Conservation (phyloP, 1,140 invertebrate genomes). For the Yoshiicerus persimilis region DNA sequence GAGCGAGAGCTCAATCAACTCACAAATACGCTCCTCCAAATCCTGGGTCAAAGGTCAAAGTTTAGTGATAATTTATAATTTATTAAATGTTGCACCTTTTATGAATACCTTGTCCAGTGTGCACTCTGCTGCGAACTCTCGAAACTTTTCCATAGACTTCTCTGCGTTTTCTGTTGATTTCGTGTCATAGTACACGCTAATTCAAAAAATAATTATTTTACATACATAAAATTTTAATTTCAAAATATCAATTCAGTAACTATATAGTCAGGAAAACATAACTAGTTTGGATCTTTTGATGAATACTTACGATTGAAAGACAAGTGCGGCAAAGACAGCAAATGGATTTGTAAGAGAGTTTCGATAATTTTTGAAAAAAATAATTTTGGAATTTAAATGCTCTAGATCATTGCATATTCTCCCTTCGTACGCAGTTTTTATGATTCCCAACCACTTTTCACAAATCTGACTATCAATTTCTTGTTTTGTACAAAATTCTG, state of each 20-base stretch:
- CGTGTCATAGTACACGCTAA: conserved; percentile 51
- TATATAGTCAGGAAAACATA: too few species aligned
- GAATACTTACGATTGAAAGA: conserved; percentile 61
- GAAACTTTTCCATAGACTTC: conserved; percentile 50
- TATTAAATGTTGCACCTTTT: neutral
- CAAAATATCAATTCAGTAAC: neutral
- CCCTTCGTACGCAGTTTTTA: conserved; percentile 48
- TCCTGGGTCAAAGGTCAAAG: conserved; percentile 42
- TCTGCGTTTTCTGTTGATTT: conserved; percentile 51
- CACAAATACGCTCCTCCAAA: conserved; percentile 57
- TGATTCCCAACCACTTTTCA: conserved; percentile 51
- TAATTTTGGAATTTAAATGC: conserved; percentile 57
- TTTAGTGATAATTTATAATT: neutral
- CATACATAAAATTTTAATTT: neutral
- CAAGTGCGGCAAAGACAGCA: conserved; percentile 58
- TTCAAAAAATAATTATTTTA: conserved; percentile 21
- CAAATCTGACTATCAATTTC: neutral
- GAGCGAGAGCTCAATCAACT: conserved; percentile 58
- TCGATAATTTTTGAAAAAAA: conserved; percentile 57
- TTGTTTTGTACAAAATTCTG: neutral
- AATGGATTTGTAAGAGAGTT: conserved; percentile 56
- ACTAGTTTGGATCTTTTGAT: neutral
- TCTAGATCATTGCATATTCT: conserved; percentile 58
- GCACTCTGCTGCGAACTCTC: conserved; percentile 50
- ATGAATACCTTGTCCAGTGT: conserved; percentile 45